phyloP scores from a whole-genome alignment of 2,797 vertebrate genomes.

The Heteromormyrus szaboi region DNA sequence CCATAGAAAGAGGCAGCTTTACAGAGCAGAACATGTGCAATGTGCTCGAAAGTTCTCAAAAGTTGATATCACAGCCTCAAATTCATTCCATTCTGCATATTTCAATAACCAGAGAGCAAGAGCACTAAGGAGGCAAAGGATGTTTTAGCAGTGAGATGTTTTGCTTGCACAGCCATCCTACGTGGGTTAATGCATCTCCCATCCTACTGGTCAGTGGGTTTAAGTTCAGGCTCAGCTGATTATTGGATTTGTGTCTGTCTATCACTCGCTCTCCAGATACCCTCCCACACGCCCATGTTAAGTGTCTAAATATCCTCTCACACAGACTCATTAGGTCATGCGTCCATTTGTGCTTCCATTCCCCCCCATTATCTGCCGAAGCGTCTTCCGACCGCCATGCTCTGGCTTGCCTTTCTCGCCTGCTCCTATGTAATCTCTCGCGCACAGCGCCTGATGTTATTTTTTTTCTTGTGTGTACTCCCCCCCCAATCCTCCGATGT shows the following conservation, averaged over 20 bases:
- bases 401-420: neutral
- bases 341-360: neutral
- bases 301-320: neutral
- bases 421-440: neutral
- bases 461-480: slow-evolving; percentile 3
- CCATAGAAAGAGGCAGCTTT: neutral
- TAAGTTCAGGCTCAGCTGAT: neutral
- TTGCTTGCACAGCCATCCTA: neutral
- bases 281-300: neutral
- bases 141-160: neutral
- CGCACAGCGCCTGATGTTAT: slow-evolving; percentile 10
- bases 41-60: slow-evolving; percentile 17
- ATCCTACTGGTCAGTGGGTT: neutral
- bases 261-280: neutral
- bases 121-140: neutral
- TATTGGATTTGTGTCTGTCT: neutral
- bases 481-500: slow-evolving; percentile 13
- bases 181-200: neutral
- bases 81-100: neutral
- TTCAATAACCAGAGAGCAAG: neutral
- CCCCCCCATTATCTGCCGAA: neutral
- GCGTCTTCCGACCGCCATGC: neutral
- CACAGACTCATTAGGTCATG: neutral
- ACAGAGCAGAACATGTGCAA: neutral
- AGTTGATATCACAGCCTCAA: neutral